phyloP scores from a whole-genome alignment of 2,113 vertebrate species.

The Hylia prasina region DNA sequence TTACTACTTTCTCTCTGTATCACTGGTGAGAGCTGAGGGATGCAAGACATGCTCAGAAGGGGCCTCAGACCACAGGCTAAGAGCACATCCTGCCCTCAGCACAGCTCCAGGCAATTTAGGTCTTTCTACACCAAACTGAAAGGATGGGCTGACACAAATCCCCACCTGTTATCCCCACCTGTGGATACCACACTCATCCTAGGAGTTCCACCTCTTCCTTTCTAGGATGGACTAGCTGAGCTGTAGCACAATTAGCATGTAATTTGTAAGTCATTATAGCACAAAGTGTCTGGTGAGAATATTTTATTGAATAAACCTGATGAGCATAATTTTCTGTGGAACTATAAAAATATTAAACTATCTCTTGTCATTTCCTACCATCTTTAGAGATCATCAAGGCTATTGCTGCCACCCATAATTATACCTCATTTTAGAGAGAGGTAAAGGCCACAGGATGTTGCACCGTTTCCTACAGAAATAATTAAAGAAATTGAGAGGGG shows the following conservation, averaged over 20 bases:
- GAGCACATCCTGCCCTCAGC: accelerated
- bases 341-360: constrained; percentile 59
- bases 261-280: constrained; percentile 76
- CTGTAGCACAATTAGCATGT: constrained; percentile 74
- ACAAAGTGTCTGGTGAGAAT: constrained; percentile 69
- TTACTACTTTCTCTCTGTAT: too few species aligned
- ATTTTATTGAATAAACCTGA: constrained; percentile 73
- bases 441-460: neutral
- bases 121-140: neutral
- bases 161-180: neutral
- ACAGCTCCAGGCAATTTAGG: neutral
- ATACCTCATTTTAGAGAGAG: neutral
- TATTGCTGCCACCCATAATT: constrained; percentile 27
- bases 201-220: constrained; percentile 50
- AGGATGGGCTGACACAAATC: neutral
- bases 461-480: neutral
- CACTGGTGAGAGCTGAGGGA: neutral
- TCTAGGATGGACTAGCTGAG: constrained; percentile 54
- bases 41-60: neutral
- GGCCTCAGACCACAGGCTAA: neutral
- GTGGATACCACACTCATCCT: neutral
- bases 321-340: constrained; percentile 69
- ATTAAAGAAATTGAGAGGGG: neutral
- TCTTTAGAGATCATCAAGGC: neutral
- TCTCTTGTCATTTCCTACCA: constrained; percentile 43